These are phyloP conservation scores for Amazona guildingii DNA, from an alignment of 2,113 vertebrate genomes.

Conservation along the genomic window DNA sequence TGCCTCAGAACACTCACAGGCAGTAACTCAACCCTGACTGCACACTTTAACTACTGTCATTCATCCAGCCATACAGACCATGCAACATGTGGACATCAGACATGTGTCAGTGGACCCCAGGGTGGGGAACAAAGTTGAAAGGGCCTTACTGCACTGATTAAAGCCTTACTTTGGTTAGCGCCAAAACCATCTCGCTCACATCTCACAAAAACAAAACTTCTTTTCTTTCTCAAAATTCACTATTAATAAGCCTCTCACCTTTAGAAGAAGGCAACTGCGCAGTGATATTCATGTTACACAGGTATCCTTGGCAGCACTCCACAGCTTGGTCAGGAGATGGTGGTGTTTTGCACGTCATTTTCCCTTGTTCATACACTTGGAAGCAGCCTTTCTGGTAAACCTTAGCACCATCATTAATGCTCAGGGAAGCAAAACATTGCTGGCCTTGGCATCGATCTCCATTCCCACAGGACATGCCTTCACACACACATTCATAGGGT, in stretches of 20 bases:
- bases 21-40: fast-evolving
- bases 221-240: fast-evolving
- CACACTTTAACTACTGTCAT: fast-evolving
- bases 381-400: conserved; percentile 98
- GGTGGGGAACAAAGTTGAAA: neutral
- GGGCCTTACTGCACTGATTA: fast-evolving
- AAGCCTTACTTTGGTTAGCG: neutral
- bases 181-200: neutral
- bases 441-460: conserved; percentile 90
- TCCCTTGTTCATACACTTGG: conserved; percentile 91
- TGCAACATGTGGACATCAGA: fast-evolving
- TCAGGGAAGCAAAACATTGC: conserved; percentile 92
- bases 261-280: conserved; percentile 86
- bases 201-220: fast-evolving
- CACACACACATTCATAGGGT: conserved; percentile 93
- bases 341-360: conserved; percentile 95
- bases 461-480: conserved; percentile 88
- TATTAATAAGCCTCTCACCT: conserved; percentile 63
- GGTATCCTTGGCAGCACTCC: conserved; percentile 92
- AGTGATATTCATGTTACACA: conserved; percentile 95
- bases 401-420: conserved; percentile 81
- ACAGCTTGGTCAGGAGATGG: conserved; percentile 92
- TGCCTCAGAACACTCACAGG: neutral
- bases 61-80: neutral
- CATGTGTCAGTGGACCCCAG: fast-evolving